These are phyloP conservation scores for Montipora capricornis DNA, from an alignment of 64 coral and sea anemone genomes.

Conservation along the genomic window DNA sequence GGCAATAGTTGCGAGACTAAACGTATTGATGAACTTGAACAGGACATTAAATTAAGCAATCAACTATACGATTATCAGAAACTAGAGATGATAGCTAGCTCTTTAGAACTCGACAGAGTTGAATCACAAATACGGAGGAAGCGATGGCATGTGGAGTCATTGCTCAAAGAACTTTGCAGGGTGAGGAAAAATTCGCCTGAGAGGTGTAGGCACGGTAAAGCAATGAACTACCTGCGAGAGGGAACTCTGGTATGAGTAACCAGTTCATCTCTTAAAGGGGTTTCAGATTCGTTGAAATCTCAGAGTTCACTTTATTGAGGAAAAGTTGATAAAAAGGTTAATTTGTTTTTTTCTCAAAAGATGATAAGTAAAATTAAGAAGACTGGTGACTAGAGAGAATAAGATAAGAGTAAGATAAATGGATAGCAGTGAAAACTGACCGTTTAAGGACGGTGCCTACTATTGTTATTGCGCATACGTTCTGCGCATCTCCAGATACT, in stretches of 20 bases:
- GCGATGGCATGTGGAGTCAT: slow-evolving; percentile 63
- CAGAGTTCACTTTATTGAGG: too few species aligned
- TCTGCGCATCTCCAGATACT: too few species aligned
- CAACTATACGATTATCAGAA: slow-evolving; percentile 78
- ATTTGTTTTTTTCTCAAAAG: too few species aligned
- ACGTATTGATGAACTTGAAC: slow-evolving; percentile 21
- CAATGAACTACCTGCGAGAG: background rate
- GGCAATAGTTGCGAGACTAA: slow-evolving; percentile 7
- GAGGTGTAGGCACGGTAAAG: background rate
- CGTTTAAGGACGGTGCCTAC: too few species aligned
- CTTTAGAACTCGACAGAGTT: slow-evolving; percentile 38
- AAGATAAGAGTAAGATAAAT: too few species aligned
- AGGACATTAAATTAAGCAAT: slow-evolving; percentile 57
- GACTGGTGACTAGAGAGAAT: too few species aligned
- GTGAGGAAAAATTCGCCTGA: background rate
- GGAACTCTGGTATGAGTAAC: slow-evolving; percentile 32
- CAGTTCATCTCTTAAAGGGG: too few species aligned
- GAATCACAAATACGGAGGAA: slow-evolving; percentile 68
- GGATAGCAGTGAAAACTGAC: too few species aligned
- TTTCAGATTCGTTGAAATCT: too few species aligned
- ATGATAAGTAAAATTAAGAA: too few species aligned
- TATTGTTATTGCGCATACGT: too few species aligned
- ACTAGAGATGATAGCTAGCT: slow-evolving; percentile 30
- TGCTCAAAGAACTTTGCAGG: slow-evolving; percentile 31
- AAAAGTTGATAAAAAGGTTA: too few species aligned